Evolutionary conservation across 2,888 invertebrate species (phyloP).

Genomic region (Tortricodes alternella): DNA sequence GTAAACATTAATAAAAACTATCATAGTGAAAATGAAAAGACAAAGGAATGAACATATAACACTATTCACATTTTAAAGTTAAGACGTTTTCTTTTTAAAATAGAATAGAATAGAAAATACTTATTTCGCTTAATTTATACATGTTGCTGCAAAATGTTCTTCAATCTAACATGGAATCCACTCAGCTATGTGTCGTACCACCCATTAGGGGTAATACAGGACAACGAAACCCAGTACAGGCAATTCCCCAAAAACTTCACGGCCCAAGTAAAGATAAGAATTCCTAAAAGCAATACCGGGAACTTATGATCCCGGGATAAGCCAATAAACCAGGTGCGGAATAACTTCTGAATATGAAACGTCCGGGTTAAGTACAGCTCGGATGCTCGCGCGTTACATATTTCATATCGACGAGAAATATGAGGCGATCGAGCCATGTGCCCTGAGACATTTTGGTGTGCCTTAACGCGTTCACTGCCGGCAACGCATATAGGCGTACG

Average conservation of each 20-base stretch:
- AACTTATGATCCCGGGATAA: slow-evolving; percentile 22
- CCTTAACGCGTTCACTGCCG: background rate
- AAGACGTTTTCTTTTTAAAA: too few species aligned
- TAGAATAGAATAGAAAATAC: too few species aligned
- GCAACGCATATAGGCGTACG: background rate
- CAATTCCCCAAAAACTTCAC: slow-evolving; percentile 7
- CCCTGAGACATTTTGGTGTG: background rate
- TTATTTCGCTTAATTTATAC: too few species aligned
- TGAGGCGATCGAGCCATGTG: slow-evolving; percentile 9
- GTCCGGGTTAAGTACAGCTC: slow-evolving; percentile 28
- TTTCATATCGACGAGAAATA: slow-evolving; percentile 43
- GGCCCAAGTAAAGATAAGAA: slow-evolving; percentile 13
- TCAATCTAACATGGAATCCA: too few species aligned
- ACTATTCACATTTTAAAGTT: too few species aligned
- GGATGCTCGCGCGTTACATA: slow-evolving; percentile 48
- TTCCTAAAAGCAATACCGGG: slow-evolving; percentile 25
- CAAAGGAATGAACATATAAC: too few species aligned
- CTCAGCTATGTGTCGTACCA: too few species aligned
- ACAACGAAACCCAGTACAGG: background rate
- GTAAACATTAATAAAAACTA: too few species aligned
- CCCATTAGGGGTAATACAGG: too few species aligned
- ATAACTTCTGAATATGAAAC: slow-evolving; percentile 22
- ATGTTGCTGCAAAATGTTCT: too few species aligned
- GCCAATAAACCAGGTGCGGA: slow-evolving; percentile 21
- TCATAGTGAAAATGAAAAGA: too few species aligned